Base-by-base conservation (phyloP, 2,797 vertebrate genomes). In the Trematomus bernacchii region DNA sequence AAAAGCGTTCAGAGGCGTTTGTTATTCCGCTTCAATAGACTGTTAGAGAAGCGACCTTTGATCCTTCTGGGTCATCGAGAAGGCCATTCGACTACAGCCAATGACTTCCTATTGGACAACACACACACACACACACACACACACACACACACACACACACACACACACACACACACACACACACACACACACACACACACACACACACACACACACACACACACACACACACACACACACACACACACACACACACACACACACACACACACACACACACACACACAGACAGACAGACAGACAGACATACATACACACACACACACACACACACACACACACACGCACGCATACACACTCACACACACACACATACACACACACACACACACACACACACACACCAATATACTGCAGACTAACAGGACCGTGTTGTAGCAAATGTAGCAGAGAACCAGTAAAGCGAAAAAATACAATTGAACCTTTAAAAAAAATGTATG, bases 401-500 rank as follows among this genome's bases (percentile, higher is more conserved):
- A 61, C 14, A 48, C 12, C 52, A 0, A 70, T 7, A 53, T 37
- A 64, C 68, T 55, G 19, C 37, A 43, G 48, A 70, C 66, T 68
- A 66, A 78, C 37, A 51, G 63, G 65, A 71, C 58, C 53, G 42
- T 81, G 67, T 60, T 64, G 77, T 73, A 82, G 83, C 68, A 80
- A 57, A 84, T 87, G 85, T 83, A 83, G 87, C 87, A 82, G 65
- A 73, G 7, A 37, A 30, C 55, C 6, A 30, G 47, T 10, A 13
- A 23, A n/a, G 27, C 30, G 0, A 1, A 21, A 6, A 37, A 37
- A 37, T 37, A 37, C 33, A 37, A 9, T 37, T 27, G 9, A 9
- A 9, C 6, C 33, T 7, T 37, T 37, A 9, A 37, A 9, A 37
- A 9, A 7, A 37, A n/a, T n/a, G n/a, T n/a, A 37, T 7, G 33